Base-by-base conservation (phyloP, 2,888 invertebrate species). In the Gari tellinella region DNA sequence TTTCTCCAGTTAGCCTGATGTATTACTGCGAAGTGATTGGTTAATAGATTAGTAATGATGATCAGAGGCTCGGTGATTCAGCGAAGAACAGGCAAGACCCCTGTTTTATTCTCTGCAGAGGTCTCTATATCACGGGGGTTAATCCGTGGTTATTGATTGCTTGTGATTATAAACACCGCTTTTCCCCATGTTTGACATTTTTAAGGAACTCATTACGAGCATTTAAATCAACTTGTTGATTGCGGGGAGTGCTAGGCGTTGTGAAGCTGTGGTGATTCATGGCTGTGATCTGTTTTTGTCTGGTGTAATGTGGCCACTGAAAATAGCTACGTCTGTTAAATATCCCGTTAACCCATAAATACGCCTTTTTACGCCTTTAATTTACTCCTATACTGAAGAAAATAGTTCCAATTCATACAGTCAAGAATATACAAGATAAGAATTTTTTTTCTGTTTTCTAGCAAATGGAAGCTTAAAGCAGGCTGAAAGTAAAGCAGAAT, bases 171-270 rank as follows among this genome's bases (percentile, higher is more conserved):
- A 66, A 66, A 72, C 51, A 62, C 38, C 17, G 40, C 31, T 52
- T 46, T 48, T 62, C 45, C 66, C 17, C 56, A 46, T 14, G 17
- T 52, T 56, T 67, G 72, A 72, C 72, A 72, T 23, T 21, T 72
- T 65, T 61, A 67, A 55, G 58, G 58, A 60, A 45, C 21, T 31
- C 49, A 37, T 51, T 21, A 52, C 49, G 49, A 66, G 46, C 52
- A 57, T 66, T 66, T 63, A 66, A 66, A 55, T 26, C 19, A 61
- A 72, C 72, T 57, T 72, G 72, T 72, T 72, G 72, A 66, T 61
- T 53, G 55, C 49, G 70, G 55, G 64, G 31, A 72, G 64, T 72
- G 65, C 70, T 49, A n/a, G 45, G 40, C 23, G 25, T 38, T 45
- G 5, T 31, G 48, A 48, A 4, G 19, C 21, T 4, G 10, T 19